phyloP scores from a whole-genome alignment of 2,888 invertebrate species.

The Hypolimnas misippus region DNA sequence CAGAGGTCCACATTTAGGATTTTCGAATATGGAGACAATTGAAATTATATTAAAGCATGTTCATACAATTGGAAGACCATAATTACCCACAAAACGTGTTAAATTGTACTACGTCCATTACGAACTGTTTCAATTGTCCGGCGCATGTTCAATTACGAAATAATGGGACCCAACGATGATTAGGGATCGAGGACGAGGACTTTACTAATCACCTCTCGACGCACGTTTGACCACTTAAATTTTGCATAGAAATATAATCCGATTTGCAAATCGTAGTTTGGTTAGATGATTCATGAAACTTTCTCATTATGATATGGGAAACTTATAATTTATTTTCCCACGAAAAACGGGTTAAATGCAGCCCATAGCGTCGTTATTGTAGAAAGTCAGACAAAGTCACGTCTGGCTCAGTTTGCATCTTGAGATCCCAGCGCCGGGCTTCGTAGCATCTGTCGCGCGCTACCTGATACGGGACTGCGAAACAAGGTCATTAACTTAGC shows the following conservation, averaged over 20 bases:
- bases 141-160: slow-evolving; percentile 66
- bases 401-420: slow-evolving; percentile 79
- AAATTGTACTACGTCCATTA: slow-evolving; percentile 62
- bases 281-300: slow-evolving; percentile 46
- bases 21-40: slow-evolving; percentile 49
- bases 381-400: slow-evolving; percentile 78
- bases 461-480: slow-evolving; percentile 68
- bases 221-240: slow-evolving; percentile 58
- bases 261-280: not conserved
- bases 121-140: slow-evolving; percentile 66
- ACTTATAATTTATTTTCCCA: slow-evolving; percentile 76
- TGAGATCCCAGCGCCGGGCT: slow-evolving; percentile 70
- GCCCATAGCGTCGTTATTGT: slow-evolving; percentile 64
- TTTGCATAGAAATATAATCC: slow-evolving; percentile 24
- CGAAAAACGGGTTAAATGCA: slow-evolving; percentile 76
- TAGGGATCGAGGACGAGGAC: slow-evolving; percentile 67
- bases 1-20: slow-evolving; percentile 47
- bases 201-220: slow-evolving; percentile 67
- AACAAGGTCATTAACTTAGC: slow-evolving; percentile 71
- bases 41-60: slow-evolving; percentile 56
- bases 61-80: slow-evolving; percentile 61
- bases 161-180: slow-evolving; percentile 65
- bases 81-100: slow-evolving; percentile 74
- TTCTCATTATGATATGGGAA: slow-evolving; percentile 55
- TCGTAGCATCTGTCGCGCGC: slow-evolving; percentile 68